phyloP scores from a whole-genome alignment of 2,113 vertebrate genomes.

The Bufo bufo region DNA sequence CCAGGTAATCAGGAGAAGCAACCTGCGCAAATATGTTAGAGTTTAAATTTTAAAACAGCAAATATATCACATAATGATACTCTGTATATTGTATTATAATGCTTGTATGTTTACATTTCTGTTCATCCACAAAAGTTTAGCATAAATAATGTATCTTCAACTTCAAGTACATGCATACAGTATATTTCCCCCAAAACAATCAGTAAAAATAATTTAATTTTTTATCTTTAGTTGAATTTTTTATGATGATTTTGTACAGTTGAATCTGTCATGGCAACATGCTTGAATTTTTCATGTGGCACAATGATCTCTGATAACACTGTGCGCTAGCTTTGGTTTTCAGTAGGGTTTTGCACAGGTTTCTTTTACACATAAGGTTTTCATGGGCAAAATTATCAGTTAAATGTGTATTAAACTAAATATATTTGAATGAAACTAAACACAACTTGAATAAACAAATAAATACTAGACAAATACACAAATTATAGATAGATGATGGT shows the following conservation, averaged over 20 bases:
- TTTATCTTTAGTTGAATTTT: too few species aligned
- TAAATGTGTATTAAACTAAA: not conserved
- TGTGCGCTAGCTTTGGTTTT: not conserved
- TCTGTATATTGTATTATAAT: not conserved
- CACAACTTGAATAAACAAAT: too few species aligned
- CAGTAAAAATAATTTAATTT: too few species aligned
- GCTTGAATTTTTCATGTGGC: not conserved
- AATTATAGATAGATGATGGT: not conserved
- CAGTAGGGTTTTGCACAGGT: too few species aligned
- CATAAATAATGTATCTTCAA: not conserved
- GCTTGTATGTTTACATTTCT: not conserved
- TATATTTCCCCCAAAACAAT: not conserved
- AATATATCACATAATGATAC: not conserved
- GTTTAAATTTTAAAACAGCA: not conserved
- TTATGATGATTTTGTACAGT: not conserved
- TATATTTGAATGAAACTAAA: not conserved
- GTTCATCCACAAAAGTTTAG: not conserved
- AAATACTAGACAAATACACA: too few species aligned
- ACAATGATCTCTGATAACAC: not conserved
- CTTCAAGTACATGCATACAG: not conserved
- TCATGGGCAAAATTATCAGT: not conserved
- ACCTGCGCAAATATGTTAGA: not conserved
- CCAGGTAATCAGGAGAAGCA: not conserved
- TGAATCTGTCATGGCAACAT: not conserved
- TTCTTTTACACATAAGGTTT: not conserved